Percentiles rank a stretch among this genome's conserved stretches.
These are phyloP conservation scores for Zootoca vivipara DNA, from an alignment of 2,113 vertebrate species.

Conservation along the genomic window DNA sequence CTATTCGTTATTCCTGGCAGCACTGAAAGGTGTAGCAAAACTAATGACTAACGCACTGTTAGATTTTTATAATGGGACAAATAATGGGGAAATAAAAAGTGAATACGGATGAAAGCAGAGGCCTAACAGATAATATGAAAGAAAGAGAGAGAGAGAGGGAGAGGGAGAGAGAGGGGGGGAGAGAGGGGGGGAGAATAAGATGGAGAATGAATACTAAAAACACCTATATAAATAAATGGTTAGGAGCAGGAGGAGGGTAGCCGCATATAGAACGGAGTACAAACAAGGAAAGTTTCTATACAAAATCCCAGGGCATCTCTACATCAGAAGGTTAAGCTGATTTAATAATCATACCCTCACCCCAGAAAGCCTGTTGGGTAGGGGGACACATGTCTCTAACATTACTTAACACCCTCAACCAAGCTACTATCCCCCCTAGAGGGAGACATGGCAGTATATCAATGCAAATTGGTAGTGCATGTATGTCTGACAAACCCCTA, in stretches of 20 bases:
- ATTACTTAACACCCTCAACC: neutral
- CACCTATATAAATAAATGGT: neutral
- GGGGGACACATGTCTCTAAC: neutral
- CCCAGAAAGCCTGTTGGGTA: neutral
- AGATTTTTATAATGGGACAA: slow-evolving; percentile 32
- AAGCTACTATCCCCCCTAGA: neutral
- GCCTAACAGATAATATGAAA: neutral
- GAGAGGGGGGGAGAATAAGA: neutral
- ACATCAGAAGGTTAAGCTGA: neutral
- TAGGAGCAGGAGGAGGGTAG: neutral
- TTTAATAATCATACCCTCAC: neutral
- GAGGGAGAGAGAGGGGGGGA: neutral
- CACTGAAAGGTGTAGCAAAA: slow-evolving; percentile 32
- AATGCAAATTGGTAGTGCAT: too few relatives aligned
- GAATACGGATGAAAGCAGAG: neutral
- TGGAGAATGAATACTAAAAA: neutral
- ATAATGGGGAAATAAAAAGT: slow-evolving; percentile 35
- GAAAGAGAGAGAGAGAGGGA: neutral
- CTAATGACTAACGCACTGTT: slow-evolving; percentile 34
- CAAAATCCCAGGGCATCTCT: neutral
- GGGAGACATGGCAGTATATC: too few relatives aligned
- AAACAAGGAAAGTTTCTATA: neutral
- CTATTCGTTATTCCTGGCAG: slow-evolving; percentile 44
- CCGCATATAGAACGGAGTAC: neutral
- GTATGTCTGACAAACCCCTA: too few relatives aligned